phyloP scores from a whole-genome alignment of 2,113 vertebrate species.

The Lasiurus borealis region DNA sequence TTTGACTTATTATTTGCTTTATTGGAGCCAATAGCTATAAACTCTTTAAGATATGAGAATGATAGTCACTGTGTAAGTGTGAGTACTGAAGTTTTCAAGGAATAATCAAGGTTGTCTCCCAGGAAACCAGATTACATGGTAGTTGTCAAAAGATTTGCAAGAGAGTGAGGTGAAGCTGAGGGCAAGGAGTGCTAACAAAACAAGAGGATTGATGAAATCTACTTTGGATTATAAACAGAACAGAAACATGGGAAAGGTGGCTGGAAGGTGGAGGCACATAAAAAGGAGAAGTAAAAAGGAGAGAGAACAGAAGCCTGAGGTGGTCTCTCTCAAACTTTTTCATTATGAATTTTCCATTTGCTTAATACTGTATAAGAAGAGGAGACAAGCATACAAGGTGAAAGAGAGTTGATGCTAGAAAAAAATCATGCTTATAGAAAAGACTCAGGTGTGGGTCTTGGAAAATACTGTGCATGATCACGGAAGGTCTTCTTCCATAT shows the following conservation, averaged over 20 bases:
- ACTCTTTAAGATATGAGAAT: neutral
- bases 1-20: constrained; percentile 18
- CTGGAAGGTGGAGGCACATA: neutral
- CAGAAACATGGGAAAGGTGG: neutral
- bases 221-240: neutral
- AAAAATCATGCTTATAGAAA: neutral
- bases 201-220: constrained; percentile 10
- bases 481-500: neutral
- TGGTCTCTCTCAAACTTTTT: neutral
- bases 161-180: constrained; percentile 7
- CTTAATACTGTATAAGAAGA: neutral
- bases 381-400: neutral
- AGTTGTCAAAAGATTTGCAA: constrained; percentile 49
- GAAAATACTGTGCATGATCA: neutral
- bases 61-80: neutral
- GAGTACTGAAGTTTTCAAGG: constrained; percentile 23
- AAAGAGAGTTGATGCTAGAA: neutral
- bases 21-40: neutral
- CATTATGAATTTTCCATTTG: neutral
- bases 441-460: neutral
- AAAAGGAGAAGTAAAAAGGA: neutral
- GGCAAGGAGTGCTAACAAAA: neutral
- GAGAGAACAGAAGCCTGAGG: neutral
- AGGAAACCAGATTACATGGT: constrained; percentile 49
- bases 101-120: constrained; percentile 59